phyloP scores from a whole-genome alignment of 2,113 vertebrate genomes.

The Esox niger region DNA sequence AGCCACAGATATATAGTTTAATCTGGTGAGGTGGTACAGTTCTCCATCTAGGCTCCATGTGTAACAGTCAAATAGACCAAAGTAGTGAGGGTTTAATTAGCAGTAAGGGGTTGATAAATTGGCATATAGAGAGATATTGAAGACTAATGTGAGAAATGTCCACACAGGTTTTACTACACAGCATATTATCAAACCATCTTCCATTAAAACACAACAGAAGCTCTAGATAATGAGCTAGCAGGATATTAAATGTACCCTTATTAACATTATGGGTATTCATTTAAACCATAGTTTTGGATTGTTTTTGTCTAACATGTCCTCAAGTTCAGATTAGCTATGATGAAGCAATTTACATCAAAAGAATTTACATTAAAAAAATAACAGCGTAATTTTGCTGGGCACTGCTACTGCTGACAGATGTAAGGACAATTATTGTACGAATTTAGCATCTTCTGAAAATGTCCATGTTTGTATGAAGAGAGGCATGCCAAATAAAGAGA shows the following conservation, averaged over 20 bases:
- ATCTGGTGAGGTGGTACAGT: constrained; percentile 22
- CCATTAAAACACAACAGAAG: constrained; percentile 12
- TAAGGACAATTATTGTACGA: not conserved
- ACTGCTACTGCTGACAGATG: not conserved
- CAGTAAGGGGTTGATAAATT: constrained; percentile 30
- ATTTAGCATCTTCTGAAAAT: constrained; percentile 37
- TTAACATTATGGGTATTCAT: constrained; percentile 14
- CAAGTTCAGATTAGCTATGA: not conserved
- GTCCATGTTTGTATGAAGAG: constrained; percentile 36
- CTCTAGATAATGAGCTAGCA: constrained; percentile 31
- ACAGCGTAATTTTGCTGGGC: not conserved
- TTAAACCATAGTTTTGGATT: constrained; percentile 27
- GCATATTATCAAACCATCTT: constrained; percentile 29
- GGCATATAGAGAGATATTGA: constrained; percentile 32
- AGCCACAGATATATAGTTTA: not conserved
- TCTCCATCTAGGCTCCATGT: constrained; percentile 22
- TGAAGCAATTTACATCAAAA: not conserved
- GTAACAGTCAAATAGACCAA: constrained; percentile 7
- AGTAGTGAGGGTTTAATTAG: constrained; percentile 6
- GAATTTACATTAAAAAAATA: too few relatives aligned
- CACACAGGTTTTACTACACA: constrained; percentile 24
- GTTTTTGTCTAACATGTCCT: constrained; percentile 5
- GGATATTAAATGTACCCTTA: constrained; percentile 38
- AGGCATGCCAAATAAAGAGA: not conserved
- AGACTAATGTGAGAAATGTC: constrained; percentile 41